A percentile compares a stretch with the other conserved stretches of the same genome.
Evolutionary conservation across 1,140 invertebrate genomes (phyloP).

Genomic region (Goniozus legneri): DNA sequence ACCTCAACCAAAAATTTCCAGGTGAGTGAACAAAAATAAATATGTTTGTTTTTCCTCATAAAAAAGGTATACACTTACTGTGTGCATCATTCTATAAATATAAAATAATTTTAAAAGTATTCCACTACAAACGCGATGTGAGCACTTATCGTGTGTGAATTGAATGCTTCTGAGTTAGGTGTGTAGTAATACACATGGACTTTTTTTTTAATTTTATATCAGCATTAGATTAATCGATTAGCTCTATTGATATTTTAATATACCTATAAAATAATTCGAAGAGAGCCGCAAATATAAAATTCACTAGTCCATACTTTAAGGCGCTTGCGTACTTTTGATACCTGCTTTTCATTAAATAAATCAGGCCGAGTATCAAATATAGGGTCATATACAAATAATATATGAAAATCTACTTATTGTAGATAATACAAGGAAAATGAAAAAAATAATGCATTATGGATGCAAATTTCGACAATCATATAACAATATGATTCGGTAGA

Average conservation of each 20-base stretch:
- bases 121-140: slow-evolving; percentile 3
- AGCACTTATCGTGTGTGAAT: slow-evolving; percentile 31
- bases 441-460: background rate
- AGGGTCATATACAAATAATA: no score
- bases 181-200: background rate
- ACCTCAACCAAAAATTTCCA: slow-evolving; percentile 44
- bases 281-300: background rate
- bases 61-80: slow-evolving; percentile 7
- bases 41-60: slow-evolving; percentile 41
- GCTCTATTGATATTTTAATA: background rate
- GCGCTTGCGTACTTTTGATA: no score
- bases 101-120: background rate
- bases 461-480: background rate
- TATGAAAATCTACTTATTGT: no score
- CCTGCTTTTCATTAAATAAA: no score
- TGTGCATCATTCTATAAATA: slow-evolving; percentile 10
- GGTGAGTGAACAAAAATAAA: slow-evolving; percentile 47
- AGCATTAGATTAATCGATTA: background rate
- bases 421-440: slow-evolving; percentile 2
- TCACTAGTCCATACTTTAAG: background rate
- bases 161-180: background rate
- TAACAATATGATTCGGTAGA: background rate
- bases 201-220: background rate
- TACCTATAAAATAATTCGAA: background rate
- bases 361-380: no score